Conservation (phyloP, 2,888 invertebrate genomes). For the Cremastinae sp. region DNA sequence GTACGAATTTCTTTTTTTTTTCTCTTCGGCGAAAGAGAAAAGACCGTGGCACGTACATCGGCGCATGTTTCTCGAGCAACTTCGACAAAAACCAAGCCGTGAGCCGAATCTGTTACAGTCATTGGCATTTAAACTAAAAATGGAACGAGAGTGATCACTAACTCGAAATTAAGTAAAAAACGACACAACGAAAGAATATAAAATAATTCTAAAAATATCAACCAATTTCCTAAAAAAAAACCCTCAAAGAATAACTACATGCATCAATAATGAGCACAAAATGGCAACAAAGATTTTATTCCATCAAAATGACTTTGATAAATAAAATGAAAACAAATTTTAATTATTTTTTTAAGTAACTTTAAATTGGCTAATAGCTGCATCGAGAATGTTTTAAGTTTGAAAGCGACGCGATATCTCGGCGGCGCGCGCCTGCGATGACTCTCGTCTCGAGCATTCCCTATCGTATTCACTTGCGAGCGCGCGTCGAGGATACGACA, state of each 20-base stretch:
- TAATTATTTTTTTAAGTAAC: too few species aligned
- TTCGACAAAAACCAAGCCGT: neutral
- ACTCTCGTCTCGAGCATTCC: constrained; percentile 39
- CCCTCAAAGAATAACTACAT: neutral
- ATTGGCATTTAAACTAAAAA: constrained; percentile 17
- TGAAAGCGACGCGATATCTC: too few species aligned
- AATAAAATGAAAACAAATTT: too few species aligned
- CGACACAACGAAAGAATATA: neutral
- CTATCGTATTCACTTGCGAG: constrained; percentile 16
- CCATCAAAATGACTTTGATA: too few species aligned
- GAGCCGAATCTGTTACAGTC: constrained; percentile 1
- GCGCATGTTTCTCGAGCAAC: too few species aligned
- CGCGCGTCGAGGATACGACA: constrained; percentile 1
- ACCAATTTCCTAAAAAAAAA: too few species aligned
- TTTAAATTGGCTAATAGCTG: too few species aligned
- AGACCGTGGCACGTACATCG: too few species aligned
- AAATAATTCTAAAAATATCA: neutral
- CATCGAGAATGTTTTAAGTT: too few species aligned
- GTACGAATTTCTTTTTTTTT: constrained; percentile 35
- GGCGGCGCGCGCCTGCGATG: constrained; percentile 25
- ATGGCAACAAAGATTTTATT: too few species aligned
- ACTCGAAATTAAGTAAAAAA: neutral
- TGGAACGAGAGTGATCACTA: neutral
- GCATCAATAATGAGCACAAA: too few species aligned
- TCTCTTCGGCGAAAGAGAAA: neutral